Percentiles rank a stretch among this genome's conserved stretches.
Conservation (phyloP, 1,140 invertebrate genomes). For the Zophobas morio region DNA sequence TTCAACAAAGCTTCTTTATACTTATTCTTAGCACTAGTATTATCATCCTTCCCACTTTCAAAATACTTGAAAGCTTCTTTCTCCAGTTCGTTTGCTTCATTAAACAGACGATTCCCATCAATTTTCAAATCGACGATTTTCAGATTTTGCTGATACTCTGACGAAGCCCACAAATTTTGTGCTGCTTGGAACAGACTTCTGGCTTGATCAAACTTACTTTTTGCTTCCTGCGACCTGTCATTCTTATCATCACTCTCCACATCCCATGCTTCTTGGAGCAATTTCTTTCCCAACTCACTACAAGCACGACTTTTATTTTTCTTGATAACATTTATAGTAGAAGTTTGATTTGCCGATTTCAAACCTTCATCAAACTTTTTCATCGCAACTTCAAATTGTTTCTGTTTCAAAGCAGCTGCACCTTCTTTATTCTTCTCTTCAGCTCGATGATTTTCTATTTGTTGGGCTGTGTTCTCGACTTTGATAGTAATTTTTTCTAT, state of each 20-base stretch:
- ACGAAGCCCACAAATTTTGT: neutral
- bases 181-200: neutral
- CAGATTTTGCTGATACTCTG: neutral
- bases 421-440: too few species aligned
- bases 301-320: too few species aligned
- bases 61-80: neutral
- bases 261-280: conserved; percentile 4
- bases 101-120: conserved; percentile 7
- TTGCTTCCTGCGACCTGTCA: neutral
- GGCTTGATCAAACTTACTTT: neutral
- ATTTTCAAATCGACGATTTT: neutral
- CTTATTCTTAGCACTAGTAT: neutral
- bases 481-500: too few species aligned
- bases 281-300: too few species aligned
- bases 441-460: too few species aligned
- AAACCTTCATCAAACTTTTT: too few species aligned
- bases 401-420: too few species aligned
- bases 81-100: conserved; percentile 10
- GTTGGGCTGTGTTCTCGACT: too few species aligned
- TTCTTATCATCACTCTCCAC: neutral
- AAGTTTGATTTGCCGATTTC: too few species aligned
- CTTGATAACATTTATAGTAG: too few species aligned
- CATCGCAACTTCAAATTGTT: too few species aligned
- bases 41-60: neutral
- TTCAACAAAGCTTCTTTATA: conserved; percentile 10